Base-by-base conservation (phyloP, 2,113 vertebrate genomes). In the Cyanistes caeruleus region DNA sequence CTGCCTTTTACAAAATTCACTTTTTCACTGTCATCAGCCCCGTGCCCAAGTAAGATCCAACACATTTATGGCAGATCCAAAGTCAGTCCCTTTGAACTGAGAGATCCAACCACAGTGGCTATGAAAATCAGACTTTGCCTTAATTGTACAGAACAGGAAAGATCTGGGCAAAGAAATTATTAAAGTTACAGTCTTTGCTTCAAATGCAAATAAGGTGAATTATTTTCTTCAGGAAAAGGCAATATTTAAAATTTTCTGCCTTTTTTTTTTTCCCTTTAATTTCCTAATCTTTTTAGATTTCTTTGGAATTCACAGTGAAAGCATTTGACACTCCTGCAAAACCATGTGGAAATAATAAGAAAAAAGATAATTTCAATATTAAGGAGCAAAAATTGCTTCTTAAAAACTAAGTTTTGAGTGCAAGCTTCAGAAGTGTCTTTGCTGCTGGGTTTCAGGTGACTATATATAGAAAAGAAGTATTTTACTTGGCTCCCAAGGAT, bases 381-480 rank as follows among this genome's bases (percentile, higher is more conserved):
- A 65, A 92, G 53, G 56, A 84, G 77, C 60, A 68, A 89, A 93
- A 87, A 90, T 22, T 13, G 18, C 62, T 73, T 60, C 73, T 90
- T 72, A 56, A 84, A 82, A 80, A 4, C n/a, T 1, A 11, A 81
- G 49, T 62, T 94, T 15, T 43, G 59, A 93, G 68, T 16, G 44
- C 72, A 79, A 72, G 65, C 27, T 19, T 84, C 68, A 89, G 89
- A 75, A 87, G 33, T 20, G 51, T 17, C 78, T 87, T 64, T 96
- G 41, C 94, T 85, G 72, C 41, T 91, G 72, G 37, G 37, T 83
- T 96, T 95, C 77, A 77, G 78, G 89, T 93, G 80, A 55, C 94
- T 97, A 96, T 95, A 96, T 94, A 95, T 95, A 93, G 92, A 85
- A 96, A 81, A 95, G 87, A 24, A 96, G 90, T 97, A 95, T 97